These are phyloP conservation scores for Oscheius sp. DNA, from an alignment of 2,888 invertebrate genomes.

Conservation along the genomic window DNA sequence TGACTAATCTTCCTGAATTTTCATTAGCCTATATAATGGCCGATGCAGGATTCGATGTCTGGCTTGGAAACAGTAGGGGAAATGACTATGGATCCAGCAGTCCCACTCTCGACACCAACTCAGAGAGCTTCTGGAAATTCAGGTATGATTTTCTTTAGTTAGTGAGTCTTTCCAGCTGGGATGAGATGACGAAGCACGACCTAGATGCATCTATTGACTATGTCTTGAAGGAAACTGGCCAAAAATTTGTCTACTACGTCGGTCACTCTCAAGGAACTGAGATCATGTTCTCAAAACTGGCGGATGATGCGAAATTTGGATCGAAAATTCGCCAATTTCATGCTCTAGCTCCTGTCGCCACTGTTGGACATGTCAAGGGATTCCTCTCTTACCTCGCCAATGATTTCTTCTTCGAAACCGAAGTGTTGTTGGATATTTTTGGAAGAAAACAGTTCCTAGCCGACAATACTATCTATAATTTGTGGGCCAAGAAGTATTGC, in stretches of 20 bases:
- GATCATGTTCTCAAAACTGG: conserved; percentile 30
- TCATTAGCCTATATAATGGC: conserved; percentile 62
- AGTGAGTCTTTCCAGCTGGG: conserved; percentile 24
- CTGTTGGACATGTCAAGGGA: conserved; percentile 70
- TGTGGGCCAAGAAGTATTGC: conserved; percentile 13
- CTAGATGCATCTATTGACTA: conserved; percentile 27
- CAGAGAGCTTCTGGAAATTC: conserved; percentile 12
- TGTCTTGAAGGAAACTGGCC: conserved; percentile 13
- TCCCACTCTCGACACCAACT: conserved; percentile 36
- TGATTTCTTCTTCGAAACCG: conserved; percentile 46
- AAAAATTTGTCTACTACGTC: conserved; percentile 26
- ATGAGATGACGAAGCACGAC: conserved; percentile 28
- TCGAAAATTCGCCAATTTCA: conserved; percentile 60
- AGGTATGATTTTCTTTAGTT: neutral
- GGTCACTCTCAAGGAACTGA: conserved; percentile 35
- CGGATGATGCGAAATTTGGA: conserved; percentile 14
- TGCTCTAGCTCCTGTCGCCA: conserved; percentile 67
- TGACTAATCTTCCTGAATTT: conserved; percentile 56
- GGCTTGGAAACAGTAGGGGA: conserved; percentile 86
- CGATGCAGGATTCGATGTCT: conserved; percentile 78
- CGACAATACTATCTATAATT: neutral
- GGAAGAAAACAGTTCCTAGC: conserved; percentile 71
- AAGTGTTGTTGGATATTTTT: conserved; percentile 71
- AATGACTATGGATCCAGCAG: conserved; percentile 79
- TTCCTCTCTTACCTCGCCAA: conserved; percentile 42